Conservation (phyloP, 2,797 vertebrate species). For the Furcifer pardalis region DNA sequence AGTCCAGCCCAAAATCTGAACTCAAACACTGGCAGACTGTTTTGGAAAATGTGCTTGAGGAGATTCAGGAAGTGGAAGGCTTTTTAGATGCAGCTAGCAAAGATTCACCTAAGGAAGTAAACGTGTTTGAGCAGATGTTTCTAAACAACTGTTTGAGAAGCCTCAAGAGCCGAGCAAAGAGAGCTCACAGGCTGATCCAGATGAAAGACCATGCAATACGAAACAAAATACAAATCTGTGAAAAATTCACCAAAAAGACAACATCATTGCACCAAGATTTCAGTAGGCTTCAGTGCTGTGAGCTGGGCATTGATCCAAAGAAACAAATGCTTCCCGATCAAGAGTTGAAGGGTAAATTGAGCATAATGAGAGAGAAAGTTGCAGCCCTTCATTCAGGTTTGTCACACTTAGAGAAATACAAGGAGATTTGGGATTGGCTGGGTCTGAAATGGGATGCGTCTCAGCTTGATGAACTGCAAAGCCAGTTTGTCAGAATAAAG, state of each 20-base stretch:
- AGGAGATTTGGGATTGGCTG: slow-evolving; percentile 69
- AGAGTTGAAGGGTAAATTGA: slow-evolving; percentile 51
- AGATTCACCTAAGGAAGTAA: slow-evolving; percentile 70
- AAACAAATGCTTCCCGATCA: slow-evolving; percentile 19
- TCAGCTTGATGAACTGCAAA: slow-evolving; percentile 65
- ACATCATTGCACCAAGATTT: slow-evolving; percentile 63
- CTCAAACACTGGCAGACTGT: slow-evolving; percentile 68
- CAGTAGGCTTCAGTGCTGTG: slow-evolving; percentile 33
- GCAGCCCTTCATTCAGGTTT: slow-evolving; percentile 58
- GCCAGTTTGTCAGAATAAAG: slow-evolving; percentile 59
- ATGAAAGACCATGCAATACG: slow-evolving; percentile 62
- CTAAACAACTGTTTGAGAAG: slow-evolving; percentile 72
- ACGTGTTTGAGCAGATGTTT: slow-evolving; percentile 76
- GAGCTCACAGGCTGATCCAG: slow-evolving; percentile 69
- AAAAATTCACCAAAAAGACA: slow-evolving; percentile 65
- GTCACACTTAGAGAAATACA: slow-evolving; percentile 62
- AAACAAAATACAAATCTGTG: slow-evolving; percentile 60
- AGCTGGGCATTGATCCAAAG: slow-evolving; percentile 44
- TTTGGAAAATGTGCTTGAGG: slow-evolving; percentile 76
- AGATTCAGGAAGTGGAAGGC: slow-evolving; percentile 77
- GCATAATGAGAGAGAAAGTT: slow-evolving; percentile 56
- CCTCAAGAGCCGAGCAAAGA: slow-evolving; percentile 69
- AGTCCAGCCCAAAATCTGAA: slow-evolving; percentile 68
- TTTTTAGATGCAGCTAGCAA: slow-evolving; percentile 78
- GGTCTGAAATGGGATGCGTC: slow-evolving; percentile 71